Conservation (phyloP, 2,113 vertebrate genomes). For the Sardina pilchardus region DNA sequence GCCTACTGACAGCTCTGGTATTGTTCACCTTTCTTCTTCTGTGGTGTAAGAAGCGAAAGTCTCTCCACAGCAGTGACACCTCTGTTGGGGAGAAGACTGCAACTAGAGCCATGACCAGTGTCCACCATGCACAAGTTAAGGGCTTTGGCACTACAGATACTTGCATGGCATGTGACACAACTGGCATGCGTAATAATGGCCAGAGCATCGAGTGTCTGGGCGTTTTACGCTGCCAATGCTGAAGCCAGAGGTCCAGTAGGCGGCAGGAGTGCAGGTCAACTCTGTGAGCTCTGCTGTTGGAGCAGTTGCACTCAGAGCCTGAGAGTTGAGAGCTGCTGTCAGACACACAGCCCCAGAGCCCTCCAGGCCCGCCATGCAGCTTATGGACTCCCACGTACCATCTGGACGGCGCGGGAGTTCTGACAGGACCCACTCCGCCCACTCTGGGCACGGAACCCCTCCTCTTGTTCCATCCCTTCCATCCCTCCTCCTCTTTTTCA, state of each 20-base stretch:
- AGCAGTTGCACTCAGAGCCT: not conserved
- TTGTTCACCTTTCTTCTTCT: too few species aligned
- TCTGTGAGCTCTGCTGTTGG: not conserved
- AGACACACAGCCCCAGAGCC: slow-evolving; percentile 32
- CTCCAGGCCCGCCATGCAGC: slow-evolving; percentile 36
- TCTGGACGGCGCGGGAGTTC: slow-evolving; percentile 51
- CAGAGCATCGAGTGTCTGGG: too few species aligned
- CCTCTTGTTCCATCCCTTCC: not conserved
- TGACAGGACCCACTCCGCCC: slow-evolving; percentile 23
- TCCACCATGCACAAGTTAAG: too few species aligned
- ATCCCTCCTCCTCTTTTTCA: slow-evolving; percentile 26
- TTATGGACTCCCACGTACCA: slow-evolving; percentile 41
- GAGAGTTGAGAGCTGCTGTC: slow-evolving; percentile 45
- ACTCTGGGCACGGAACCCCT: not conserved
- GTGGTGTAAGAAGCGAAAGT: too few species aligned
- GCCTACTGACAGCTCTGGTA: too few species aligned
- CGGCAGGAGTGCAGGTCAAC: not conserved
- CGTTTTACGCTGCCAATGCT: too few species aligned
- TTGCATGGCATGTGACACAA: too few species aligned
- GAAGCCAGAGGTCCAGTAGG: not conserved
- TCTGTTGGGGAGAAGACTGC: too few species aligned
- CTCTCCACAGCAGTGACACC: too few species aligned
- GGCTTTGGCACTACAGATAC: too few species aligned
- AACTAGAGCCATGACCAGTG: too few species aligned
- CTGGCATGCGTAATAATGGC: too few species aligned